phyloP scores from a whole-genome alignment of 2,888 invertebrate genomes.

The Pegoplata infirma region DNA sequence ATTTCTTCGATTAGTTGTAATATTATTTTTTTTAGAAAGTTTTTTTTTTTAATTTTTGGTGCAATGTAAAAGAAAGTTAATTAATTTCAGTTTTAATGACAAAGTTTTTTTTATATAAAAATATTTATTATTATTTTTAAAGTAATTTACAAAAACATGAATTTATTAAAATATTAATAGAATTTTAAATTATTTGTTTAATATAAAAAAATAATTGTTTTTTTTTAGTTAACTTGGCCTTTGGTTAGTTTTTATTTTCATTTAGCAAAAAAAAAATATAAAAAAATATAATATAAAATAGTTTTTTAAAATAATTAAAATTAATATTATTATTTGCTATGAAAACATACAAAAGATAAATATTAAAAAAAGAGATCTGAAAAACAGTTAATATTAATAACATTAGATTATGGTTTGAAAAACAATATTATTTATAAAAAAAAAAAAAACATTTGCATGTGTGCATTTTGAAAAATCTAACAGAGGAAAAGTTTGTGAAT shows the following conservation, averaged over 20 bases:
- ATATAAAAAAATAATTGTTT: slow-evolving; percentile 62
- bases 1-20: slow-evolving; percentile 65
- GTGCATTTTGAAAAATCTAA: no score
- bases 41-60: slow-evolving; percentile 49
- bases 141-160: slow-evolving; percentile 65
- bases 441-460: slow-evolving; percentile 44
- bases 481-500: no score
- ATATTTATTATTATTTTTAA: slow-evolving; percentile 37
- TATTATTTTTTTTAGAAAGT: slow-evolving; percentile 45
- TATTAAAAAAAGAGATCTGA: slow-evolving; percentile 29
- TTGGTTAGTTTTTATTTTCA: slow-evolving; percentile 76
- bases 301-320: slow-evolving; percentile 35
- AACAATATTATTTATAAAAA: slow-evolving; percentile 20
- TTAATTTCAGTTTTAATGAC: slow-evolving; percentile 53
- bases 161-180: slow-evolving; percentile 57
- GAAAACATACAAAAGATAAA: slow-evolving; percentile 57
- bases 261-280: slow-evolving; percentile 61
- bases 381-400: slow-evolving; percentile 55
- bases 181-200: slow-evolving; percentile 46
- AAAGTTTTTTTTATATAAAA: slow-evolving; percentile 45
- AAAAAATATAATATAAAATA: slow-evolving; percentile 55
- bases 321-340: slow-evolving; percentile 50
- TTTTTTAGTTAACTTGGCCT: slow-evolving; percentile 78
- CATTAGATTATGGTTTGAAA: slow-evolving; percentile 50
- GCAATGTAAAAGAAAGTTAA: slow-evolving; percentile 65